Conservation (phyloP, 35 echinoderm and acorn worm species). For the Ophiothrix spiculata region DNA sequence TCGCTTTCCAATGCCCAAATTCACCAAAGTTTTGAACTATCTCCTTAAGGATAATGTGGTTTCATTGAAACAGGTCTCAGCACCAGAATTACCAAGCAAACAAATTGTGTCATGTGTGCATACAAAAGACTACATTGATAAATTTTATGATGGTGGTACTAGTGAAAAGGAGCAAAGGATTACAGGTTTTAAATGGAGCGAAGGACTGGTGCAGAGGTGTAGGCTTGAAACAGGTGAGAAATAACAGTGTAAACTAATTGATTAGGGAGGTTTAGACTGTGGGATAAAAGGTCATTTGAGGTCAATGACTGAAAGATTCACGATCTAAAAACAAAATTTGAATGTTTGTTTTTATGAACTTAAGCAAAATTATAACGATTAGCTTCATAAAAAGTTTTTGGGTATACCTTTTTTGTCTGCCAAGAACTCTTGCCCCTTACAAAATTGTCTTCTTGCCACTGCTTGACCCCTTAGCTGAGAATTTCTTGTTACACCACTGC, state of each 20-base stretch:
- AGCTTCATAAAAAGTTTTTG: too few species aligned
- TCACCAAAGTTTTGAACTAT: slow-evolving; percentile 51
- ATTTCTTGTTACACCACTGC: too few species aligned
- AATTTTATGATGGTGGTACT: slow-evolving; percentile 58
- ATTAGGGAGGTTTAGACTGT: background rate
- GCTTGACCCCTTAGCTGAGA: too few species aligned
- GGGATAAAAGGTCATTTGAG: too few species aligned
- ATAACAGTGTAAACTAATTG: background rate
- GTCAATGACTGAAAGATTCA: too few species aligned
- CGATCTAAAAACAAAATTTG: too few species aligned
- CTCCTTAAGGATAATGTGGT: slow-evolving; percentile 57
- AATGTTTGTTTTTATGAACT: too few species aligned
- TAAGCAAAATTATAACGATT: too few species aligned
- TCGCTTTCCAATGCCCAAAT: slow-evolving; percentile 72
- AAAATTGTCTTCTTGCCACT: too few species aligned
- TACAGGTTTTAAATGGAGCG: slow-evolving; percentile 70
- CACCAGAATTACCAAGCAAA: slow-evolving; percentile 18
- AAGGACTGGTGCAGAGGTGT: slow-evolving; percentile 60
- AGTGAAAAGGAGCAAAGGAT: slow-evolving; percentile 62
- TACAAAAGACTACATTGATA: slow-evolving; percentile 62
- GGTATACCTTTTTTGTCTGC: too few species aligned
- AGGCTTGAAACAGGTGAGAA: slow-evolving; percentile 70
- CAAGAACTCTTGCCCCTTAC: too few species aligned
- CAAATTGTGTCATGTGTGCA: slow-evolving; percentile 43
- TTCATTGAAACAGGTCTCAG: slow-evolving; percentile 39